Base-by-base conservation (phyloP, 2,797 vertebrate genomes). In the Crenichthys baileyi region DNA sequence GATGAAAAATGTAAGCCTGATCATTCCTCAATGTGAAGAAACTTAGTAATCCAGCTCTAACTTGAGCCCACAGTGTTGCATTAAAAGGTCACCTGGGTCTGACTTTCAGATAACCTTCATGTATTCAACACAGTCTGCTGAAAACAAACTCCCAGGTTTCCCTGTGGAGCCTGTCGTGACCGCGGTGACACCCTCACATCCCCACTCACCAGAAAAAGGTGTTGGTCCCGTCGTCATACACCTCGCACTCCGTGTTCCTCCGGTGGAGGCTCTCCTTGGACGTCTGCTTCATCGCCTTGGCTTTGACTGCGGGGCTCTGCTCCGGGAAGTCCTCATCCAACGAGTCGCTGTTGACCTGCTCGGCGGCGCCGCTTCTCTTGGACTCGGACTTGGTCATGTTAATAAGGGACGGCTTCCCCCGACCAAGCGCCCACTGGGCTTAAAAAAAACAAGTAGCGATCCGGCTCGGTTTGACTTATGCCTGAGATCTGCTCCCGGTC, bases 181-280 rank as follows among this genome's bases (percentile, higher is more conserved):
- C 55, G 55, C 22, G 1, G 22, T 24, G 7, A 8, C 22, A 12
- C 36, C 36, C 36, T 24, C 36, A 2, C 18, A 20, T 22, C 65
- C 18, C 20, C 44, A 89, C 97, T 97, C 93, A 98, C 97, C 98
- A 99, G 96, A 99, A 99, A 91, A 98, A 99, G 31, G 98, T 99
- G 96, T 98, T 98, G 90, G 98, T 99, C 73, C 98, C 98, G 83
- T 99, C 98, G 92, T 99, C 98, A 65, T 95, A 99, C 36, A 99
- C 98, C 73, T 99, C 97, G 56, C 96, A 96, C 92, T 99, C 98
- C 0, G 96, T 96, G 92, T 95, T 96, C 71, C 95, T 96, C 82
- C 96, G 93, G 61, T 91, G 89, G 50, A 90, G 83, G 70, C 81
- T 90, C 81, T 92, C 94, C 79, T 92, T 95, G 79, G 91, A 87